Conservation (phyloP, 2,888 invertebrate species). For the Drosophila cognata region DNA sequence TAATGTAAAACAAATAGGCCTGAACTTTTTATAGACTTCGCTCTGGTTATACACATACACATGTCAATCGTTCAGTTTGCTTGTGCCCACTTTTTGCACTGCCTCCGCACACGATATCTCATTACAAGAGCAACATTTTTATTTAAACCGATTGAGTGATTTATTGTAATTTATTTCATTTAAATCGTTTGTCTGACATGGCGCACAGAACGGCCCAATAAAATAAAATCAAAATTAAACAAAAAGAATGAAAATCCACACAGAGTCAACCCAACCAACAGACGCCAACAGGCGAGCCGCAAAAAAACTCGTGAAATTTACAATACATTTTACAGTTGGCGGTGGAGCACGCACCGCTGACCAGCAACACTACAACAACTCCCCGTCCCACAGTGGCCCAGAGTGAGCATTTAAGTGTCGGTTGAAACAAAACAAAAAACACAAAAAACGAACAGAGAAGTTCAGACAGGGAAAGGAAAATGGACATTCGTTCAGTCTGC, state of each 20-base stretch:
- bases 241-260: conserved; percentile 18
- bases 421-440: conserved; percentile 18
- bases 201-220: conserved; percentile 40
- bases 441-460: conserved; percentile 10
- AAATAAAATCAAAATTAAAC: conserved; percentile 29
- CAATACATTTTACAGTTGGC: conserved; percentile 74
- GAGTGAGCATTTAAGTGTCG: conserved; percentile 58
- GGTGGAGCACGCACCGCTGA: conserved; percentile 65
- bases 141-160: conserved; percentile 80
- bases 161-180: conserved; percentile 82
- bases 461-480: conserved; percentile 23
- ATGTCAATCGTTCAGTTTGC: conserved; percentile 10
- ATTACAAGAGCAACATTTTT: conserved; percentile 77
- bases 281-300: conserved; percentile 33
- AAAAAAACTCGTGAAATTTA: conserved; percentile 65
- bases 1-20: conserved; percentile 17
- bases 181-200: conserved; percentile 79
- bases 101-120: conserved; percentile 58
- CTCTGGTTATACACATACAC: conserved; percentile 7
- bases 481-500: conserved; percentile 36
- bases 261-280: conserved; percentile 36
- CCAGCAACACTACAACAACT: conserved; percentile 28
- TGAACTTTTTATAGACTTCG: conserved; percentile 22
- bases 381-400: conserved; percentile 4
- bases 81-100: conserved; percentile 32